Evolutionary conservation across 2,797 vertebrate genomes (phyloP).

Genomic region (Erpetoichthys calabaricus): DNA sequence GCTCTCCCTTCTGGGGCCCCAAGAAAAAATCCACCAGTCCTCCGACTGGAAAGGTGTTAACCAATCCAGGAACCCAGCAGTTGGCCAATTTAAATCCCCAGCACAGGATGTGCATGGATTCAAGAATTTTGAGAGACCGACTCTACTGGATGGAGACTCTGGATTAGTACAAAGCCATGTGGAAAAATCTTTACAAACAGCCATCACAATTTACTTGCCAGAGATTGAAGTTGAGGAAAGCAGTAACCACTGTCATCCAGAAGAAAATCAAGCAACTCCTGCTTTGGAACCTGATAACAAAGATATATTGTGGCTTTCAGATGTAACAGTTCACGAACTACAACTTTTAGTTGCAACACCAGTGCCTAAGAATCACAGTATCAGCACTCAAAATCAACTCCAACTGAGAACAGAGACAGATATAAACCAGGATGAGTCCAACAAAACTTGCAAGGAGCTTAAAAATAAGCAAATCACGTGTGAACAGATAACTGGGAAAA

Average conservation of each 20-base stretch:
- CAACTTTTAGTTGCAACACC: too few relatives aligned
- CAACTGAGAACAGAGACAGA: background rate
- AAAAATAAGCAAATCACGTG: background rate
- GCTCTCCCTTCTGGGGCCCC: background rate
- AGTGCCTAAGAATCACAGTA: too few relatives aligned
- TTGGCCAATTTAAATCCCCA: background rate
- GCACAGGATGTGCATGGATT: too few relatives aligned
- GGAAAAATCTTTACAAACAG: background rate
- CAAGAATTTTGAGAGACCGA: too few relatives aligned
- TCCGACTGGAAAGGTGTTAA: background rate
- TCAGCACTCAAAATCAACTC: too few relatives aligned
- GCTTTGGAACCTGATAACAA: too few relatives aligned
- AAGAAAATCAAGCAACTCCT: too few relatives aligned
- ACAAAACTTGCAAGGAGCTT: background rate
- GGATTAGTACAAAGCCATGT: accelerated
- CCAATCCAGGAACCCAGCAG: slow-evolving; percentile 1
- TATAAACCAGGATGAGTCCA: background rate
- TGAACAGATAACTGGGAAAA: background rate
- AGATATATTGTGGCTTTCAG: too few relatives aligned
- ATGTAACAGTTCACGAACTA: too few relatives aligned
- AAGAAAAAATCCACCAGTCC: slow-evolving; percentile 1
- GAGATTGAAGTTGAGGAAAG: slow-evolving; percentile 5
- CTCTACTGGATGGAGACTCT: background rate
- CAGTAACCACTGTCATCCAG: background rate
- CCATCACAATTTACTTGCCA: background rate